Conservation (phyloP, 2,113 vertebrate genomes). For the Myrmecobius fasciatus region DNA sequence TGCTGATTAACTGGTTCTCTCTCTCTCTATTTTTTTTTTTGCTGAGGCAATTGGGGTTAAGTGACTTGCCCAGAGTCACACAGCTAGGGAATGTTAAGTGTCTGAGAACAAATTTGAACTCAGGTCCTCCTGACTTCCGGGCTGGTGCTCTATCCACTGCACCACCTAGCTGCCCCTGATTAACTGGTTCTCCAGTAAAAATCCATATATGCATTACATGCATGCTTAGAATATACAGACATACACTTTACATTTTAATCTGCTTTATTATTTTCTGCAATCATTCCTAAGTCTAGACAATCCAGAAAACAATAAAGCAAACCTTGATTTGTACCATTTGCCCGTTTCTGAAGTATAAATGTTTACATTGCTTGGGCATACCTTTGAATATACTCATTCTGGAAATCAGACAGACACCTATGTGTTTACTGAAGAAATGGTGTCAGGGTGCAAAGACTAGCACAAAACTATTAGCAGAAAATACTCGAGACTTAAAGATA, state of each 20-base stretch:
- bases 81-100: too few species aligned
- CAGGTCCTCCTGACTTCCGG: too few species aligned
- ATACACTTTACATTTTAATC: background rate
- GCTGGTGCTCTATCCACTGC: too few species aligned
- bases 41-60: too few species aligned
- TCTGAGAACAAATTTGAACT: too few species aligned
- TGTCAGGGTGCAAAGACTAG: background rate
- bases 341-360: background rate
- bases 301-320: background rate
- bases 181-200: background rate
- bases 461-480: background rate
- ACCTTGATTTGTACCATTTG: background rate
- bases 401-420: background rate
- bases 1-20: background rate
- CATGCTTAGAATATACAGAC: background rate
- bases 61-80: too few species aligned
- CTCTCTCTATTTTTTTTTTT: too few species aligned
- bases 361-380: background rate
- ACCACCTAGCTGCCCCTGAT: too few species aligned
- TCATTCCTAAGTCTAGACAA: background rate
- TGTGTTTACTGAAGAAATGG: background rate
- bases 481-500: background rate
- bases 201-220: background rate
- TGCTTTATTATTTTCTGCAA: background rate
- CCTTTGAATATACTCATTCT: background rate